Evolutionary conservation across 2,797 vertebrate genomes (phyloP).

Genomic region (Mus spretus): DNA sequence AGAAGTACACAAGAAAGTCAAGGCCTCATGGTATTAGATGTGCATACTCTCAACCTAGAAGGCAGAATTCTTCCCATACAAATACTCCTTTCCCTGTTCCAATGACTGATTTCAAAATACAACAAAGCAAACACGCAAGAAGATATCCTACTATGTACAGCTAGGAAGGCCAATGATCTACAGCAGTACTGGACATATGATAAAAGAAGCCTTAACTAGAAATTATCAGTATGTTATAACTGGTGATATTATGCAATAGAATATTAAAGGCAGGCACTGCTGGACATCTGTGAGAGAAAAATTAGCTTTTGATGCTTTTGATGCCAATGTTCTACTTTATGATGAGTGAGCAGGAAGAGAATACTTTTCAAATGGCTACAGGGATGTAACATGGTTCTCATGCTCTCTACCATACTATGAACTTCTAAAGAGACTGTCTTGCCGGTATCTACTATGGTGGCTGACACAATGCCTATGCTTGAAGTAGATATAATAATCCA

Average conservation of each 20-base stretch:
- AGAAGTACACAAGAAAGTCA: background rate
- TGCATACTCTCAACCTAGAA: background rate
- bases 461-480: background rate
- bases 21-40: background rate
- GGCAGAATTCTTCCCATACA: background rate
- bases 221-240: background rate
- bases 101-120: slow-evolving; percentile 13
- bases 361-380: background rate
- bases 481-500: background rate
- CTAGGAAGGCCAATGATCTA: background rate
- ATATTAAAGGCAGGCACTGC: background rate
- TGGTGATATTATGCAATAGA: background rate
- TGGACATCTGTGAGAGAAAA: background rate
- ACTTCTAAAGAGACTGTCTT: background rate
- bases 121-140: background rate
- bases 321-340: background rate
- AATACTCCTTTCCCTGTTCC: background rate
- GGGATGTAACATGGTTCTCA: background rate
- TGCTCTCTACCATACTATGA: background rate
- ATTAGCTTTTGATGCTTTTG: background rate
- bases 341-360: background rate
- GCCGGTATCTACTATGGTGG: fast-evolving
- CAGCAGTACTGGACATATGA: background rate
- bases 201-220: background rate
- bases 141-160: background rate